These are phyloP conservation scores for Drusus annulatus DNA, from an alignment of 1,140 invertebrate genomes.

Conservation along the genomic window DNA sequence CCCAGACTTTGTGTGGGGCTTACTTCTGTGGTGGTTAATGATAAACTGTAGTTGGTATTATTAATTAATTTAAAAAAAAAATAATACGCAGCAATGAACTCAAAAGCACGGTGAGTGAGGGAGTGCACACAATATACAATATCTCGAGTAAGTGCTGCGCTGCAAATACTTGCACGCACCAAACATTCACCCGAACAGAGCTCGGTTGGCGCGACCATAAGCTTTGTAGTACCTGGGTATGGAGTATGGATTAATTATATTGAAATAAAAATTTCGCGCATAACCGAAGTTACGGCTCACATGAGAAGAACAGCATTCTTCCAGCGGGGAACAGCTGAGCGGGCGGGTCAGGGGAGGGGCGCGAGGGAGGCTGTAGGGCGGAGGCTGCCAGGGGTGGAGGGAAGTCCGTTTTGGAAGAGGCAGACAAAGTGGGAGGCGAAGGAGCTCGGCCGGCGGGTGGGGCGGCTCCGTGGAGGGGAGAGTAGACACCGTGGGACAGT, in stretches of 20 bases:
- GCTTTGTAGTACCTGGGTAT: background rate
- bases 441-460: background rate
- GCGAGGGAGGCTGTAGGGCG: background rate
- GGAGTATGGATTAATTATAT: constrained; percentile 16
- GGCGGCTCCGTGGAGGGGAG: background rate
- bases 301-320: constrained; percentile 32
- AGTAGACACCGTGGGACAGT: constrained; percentile 39
- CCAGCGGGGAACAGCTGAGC: constrained; percentile 24
- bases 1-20: no score
- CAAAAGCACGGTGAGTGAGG: no score
- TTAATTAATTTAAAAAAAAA: no score
- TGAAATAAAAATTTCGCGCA: constrained; percentile 23
- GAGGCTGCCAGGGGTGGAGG: background rate
- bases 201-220: background rate
- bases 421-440: constrained; percentile 20
- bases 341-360: background rate
- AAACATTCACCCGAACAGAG: background rate
- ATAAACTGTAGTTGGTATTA: no score
- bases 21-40: no score
- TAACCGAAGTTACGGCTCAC: constrained; percentile 33
- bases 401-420: constrained; percentile 13
- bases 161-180: background rate
- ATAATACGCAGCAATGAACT: no score
- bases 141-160: background rate
- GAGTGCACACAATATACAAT: no score